phyloP scores from a whole-genome alignment of 2,797 vertebrate genomes.

The Sebastes steindachneri region DNA sequence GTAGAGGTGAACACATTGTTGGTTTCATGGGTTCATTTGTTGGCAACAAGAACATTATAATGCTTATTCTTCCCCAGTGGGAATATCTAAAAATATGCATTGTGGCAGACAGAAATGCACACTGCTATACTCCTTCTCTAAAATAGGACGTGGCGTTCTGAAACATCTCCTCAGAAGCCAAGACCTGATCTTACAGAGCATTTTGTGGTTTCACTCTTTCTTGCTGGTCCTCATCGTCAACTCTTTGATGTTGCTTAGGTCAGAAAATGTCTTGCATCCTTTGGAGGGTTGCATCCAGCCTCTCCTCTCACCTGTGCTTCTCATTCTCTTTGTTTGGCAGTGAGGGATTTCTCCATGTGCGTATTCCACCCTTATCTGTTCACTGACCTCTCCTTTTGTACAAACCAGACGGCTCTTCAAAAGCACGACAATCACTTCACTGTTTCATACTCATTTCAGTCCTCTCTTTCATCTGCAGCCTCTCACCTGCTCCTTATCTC shows the following conservation, averaged over 20 bases:
- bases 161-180: neutral
- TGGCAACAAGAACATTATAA: neutral
- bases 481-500: conserved; percentile 20
- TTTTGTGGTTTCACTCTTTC: neutral
- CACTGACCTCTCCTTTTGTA: conserved; percentile 44
- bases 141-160: neutral
- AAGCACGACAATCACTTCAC: conserved; percentile 18
- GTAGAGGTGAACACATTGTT: too few relatives aligned
- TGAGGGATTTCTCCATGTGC: conserved; percentile 24
- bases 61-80: neutral
- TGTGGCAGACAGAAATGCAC: neutral
- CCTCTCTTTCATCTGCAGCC: conserved; percentile 33
- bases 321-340: conserved; percentile 43
- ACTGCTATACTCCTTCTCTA: neutral
- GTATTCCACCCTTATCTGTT: conserved; percentile 22
- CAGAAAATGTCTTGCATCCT: conserved; percentile 23
- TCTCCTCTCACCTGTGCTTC: conserved; percentile 12
- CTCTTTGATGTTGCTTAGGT: conserved; percentile 10
- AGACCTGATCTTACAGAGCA: neutral
- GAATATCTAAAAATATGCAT: too few relatives aligned
- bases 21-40: too few relatives aligned
- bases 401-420: conserved; percentile 38
- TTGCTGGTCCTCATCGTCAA: neutral
- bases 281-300: conserved; percentile 9
- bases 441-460: conserved; percentile 24